Conservation (phyloP, 1,140 invertebrate genomes). For the Scylla paramamosain region DNA sequence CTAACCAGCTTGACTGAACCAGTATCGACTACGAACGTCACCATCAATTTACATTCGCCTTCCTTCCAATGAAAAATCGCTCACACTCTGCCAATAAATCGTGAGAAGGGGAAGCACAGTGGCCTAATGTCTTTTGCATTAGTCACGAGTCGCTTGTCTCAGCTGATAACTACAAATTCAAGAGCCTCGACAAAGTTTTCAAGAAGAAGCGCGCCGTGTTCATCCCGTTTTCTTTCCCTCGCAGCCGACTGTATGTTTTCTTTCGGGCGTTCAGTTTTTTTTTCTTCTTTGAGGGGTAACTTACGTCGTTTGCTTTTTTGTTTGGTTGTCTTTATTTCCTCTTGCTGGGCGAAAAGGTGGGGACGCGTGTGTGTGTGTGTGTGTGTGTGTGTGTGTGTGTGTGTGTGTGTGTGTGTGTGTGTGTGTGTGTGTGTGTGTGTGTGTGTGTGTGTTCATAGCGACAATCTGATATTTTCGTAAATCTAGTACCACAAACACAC, state of each 20-base stretch:
- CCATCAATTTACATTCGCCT: constrained; percentile 6
- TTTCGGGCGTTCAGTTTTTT: background rate
- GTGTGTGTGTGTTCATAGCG: too few species aligned
- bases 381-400: background rate
- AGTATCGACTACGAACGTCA: background rate
- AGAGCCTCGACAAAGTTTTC: background rate
- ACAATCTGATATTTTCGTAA: too few species aligned
- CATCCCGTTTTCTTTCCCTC: background rate
- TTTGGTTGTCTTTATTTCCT: too few species aligned
- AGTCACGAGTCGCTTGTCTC: background rate
- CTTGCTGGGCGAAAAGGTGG: too few species aligned
- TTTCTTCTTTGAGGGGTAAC: background rate
- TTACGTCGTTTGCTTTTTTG: background rate
- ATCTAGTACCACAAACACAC: too few species aligned
- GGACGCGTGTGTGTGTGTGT: too few species aligned
- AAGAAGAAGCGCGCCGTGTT: background rate
- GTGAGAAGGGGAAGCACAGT: background rate
- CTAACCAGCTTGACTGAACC: background rate
- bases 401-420: background rate
- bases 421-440: too few species aligned
- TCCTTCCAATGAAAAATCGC: constrained; percentile 6
- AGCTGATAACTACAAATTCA: background rate
- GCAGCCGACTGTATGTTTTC: too few species aligned
- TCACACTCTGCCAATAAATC: background rate
- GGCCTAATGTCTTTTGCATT: constrained; percentile 1